Conservation (phyloP, 1,140 invertebrate species). For the Pogonomyrmex californicus region DNA sequence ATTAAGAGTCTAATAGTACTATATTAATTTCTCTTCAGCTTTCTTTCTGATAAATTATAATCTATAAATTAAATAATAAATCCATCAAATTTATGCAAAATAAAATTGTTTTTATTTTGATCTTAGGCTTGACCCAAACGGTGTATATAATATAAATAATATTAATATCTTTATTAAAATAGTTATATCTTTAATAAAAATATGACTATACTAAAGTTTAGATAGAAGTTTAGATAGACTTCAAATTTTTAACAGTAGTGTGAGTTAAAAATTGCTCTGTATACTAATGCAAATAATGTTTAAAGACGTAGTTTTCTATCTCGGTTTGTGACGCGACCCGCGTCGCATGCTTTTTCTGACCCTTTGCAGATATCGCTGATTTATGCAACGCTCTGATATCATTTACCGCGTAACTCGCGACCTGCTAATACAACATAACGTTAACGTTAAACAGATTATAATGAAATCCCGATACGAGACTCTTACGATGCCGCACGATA, state of each 20-base stretch:
- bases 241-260: background rate
- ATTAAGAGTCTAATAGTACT: too few relatives aligned
- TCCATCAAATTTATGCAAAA: too few relatives aligned
- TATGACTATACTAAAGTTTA: too few relatives aligned
- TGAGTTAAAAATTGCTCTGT: background rate
- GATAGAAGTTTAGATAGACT: too few relatives aligned
- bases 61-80: too few relatives aligned
- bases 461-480: constrained; percentile 14
- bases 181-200: too few relatives aligned
- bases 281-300: background rate
- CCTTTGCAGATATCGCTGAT: constrained; percentile 27
- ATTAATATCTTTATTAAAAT: too few relatives aligned
- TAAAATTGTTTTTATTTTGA: too few relatives aligned
- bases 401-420: constrained; percentile 26
- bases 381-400: constrained; percentile 44
- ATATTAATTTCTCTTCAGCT: too few relatives aligned
- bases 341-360: constrained; percentile 34
- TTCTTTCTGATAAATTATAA: too few relatives aligned
- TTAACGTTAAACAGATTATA: constrained; percentile 22
- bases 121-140: too few relatives aligned
- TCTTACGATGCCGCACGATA: background rate
- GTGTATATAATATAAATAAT: too few relatives aligned
- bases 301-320: background rate
- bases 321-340: constrained; percentile 13
- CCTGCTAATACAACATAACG: background rate